These are phyloP conservation scores for Lasiurus cinereus DNA, from an alignment of 2,113 vertebrate species.

Conservation along the genomic window DNA sequence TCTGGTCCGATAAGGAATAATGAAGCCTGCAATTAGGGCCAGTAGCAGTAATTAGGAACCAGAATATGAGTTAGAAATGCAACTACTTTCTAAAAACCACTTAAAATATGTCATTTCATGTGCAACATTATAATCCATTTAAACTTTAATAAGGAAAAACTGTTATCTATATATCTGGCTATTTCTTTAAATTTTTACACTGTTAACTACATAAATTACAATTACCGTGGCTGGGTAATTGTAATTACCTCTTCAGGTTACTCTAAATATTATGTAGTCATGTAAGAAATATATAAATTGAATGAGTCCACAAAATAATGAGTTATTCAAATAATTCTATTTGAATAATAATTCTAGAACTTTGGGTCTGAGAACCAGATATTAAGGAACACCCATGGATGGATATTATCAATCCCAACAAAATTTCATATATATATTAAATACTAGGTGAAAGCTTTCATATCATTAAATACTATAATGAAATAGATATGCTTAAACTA, in stretches of 20 bases:
- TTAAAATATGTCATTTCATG: constrained; percentile 51
- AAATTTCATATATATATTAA: background rate
- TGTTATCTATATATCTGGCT: constrained; percentile 34
- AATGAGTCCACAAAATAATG: background rate
- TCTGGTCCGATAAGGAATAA: constrained; percentile 55
- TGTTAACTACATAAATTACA: constrained; percentile 39
- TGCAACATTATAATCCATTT: constrained; percentile 56
- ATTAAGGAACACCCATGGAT: no score
- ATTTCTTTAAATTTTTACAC: constrained; percentile 44
- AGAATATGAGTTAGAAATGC: constrained; percentile 57
- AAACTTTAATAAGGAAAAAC: constrained; percentile 69
- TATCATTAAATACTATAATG: background rate
- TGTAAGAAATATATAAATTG: background rate
- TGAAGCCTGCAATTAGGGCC: constrained; percentile 42
- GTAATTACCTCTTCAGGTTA: constrained; percentile 22
- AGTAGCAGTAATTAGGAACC: constrained; percentile 1
- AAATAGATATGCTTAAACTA: background rate
- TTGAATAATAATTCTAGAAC: no score
- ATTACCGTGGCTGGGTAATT: background rate
- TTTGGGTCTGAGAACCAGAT: no score
- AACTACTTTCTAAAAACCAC: constrained; percentile 62
- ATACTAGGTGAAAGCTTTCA: background rate
- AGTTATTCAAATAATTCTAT: background rate
- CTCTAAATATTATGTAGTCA: background rate
- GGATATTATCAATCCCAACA: no score